Base-by-base conservation (phyloP, 2,797 vertebrate genomes). In the Tokudaia tokunoshimensis region DNA sequence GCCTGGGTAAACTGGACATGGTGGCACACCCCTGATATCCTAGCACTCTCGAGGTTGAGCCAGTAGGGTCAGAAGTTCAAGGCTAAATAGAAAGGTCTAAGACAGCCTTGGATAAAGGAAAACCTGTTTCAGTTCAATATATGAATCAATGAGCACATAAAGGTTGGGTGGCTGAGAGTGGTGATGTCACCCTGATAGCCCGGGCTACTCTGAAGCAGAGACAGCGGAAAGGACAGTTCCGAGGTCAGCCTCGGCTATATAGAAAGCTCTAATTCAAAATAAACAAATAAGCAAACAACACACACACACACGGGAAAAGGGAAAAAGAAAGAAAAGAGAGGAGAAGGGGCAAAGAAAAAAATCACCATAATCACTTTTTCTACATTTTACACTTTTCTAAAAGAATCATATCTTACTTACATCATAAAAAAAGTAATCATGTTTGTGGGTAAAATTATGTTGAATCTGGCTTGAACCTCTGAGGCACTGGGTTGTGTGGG, bases 361-460 rank as follows among this genome's bases (percentile, higher is more conserved):
- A 81, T 6, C 7, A 79, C 29, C 37, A 50, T 85, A 85, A 14
- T 85, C 31, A 31, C 29, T 24, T 67, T 84, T 50, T 22, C 31
- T 20, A 82, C 63, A 81, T 91, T 94, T 93, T 92, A 95, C 4
- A 75, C 83, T 89, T 75, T 75, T 87, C n/a, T 47, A 13, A 90
- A 50, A 50, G 44, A 95, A 96, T 47, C 14, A 57, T 79, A 55
- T 83, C 74, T 94, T 83, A 91, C 22, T 94, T 92, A 75, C 26
- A 89, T n/a, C 12, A 9, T 50, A 87, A 34, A 63, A 63, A 90
- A 92, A 94, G 74, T 26, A 89, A 92, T 70, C 17, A 78, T 19
- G 41, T 78, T 50, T 75, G 7, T 90, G 24, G 20, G 47, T 91
- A 91, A 95, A 90, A 41, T 8, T 34, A 50, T n/a, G 12, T n/a